Percentiles rank a stretch among this genome's conserved stretches.
Conservation (phyloP, 1,140 invertebrate species). For the Brachionus angularis region DNA sequence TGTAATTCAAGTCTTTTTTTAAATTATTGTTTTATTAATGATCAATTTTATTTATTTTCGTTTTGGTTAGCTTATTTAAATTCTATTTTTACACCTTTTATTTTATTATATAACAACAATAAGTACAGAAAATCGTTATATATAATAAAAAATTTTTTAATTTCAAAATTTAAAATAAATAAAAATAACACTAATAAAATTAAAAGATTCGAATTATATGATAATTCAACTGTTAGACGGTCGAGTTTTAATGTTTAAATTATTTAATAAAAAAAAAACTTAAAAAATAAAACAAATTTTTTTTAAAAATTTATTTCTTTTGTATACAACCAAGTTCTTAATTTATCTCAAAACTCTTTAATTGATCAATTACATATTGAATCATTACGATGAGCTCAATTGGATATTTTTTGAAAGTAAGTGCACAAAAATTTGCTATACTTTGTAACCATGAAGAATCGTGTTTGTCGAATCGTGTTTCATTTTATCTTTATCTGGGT, state of each 20-base stretch:
- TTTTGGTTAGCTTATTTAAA: slow-evolving; percentile 47
- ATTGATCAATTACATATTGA: slow-evolving; percentile 93
- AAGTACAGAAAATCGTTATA: slow-evolving; percentile 41
- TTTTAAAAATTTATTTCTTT: too few relatives aligned
- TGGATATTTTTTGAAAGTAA: slow-evolving; percentile 93
- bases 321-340: too few relatives aligned
- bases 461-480: slow-evolving; percentile 89
- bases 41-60: slow-evolving; percentile 41
- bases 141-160: neutral
- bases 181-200: too few relatives aligned
- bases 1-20: slow-evolving; percentile 18
- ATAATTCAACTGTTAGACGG: too few relatives aligned
- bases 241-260: too few relatives aligned
- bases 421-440: slow-evolving; percentile 52
- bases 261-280: too few relatives aligned
- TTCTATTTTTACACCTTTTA: slow-evolving; percentile 45
- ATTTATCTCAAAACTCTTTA: too few relatives aligned
- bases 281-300: too few relatives aligned
- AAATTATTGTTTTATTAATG: slow-evolving; percentile 15
- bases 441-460: slow-evolving; percentile 86
- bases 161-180: neutral
- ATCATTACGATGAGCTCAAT: slow-evolving; percentile 89
- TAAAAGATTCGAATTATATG: too few relatives aligned
- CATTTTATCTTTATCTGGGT: slow-evolving; percentile 64
- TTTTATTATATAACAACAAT: slow-evolving; percentile 44